Conservation (phyloP, 2,888 invertebrate species). For the Hecatera dysodea region DNA sequence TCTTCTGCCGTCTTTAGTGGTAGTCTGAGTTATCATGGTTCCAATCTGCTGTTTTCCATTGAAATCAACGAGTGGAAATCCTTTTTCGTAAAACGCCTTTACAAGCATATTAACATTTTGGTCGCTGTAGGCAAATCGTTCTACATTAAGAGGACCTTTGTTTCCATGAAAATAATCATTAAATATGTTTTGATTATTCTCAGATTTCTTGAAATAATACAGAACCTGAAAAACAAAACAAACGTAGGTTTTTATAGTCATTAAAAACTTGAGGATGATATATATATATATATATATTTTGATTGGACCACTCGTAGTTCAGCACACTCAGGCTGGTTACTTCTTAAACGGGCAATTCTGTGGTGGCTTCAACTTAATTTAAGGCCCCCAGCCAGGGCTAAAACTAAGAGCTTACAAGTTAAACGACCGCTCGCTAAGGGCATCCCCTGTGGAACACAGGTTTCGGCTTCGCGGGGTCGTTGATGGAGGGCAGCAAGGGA, state of each 20-base stretch:
- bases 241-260: not conserved
- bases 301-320: no score
- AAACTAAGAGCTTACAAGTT: no score
- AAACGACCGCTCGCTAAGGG: no score
- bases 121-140: slow-evolving; percentile 91
- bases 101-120: slow-evolving; percentile 88
- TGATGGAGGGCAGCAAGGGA: no score
- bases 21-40: slow-evolving; percentile 91
- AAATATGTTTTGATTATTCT: slow-evolving; percentile 90
- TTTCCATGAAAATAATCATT: slow-evolving; percentile 90
- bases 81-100: slow-evolving; percentile 91
- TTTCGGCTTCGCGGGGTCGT: no score
- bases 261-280: not conserved
- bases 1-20: slow-evolving; percentile 90
- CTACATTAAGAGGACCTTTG: slow-evolving; percentile 91
- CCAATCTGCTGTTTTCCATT: slow-evolving; percentile 91
- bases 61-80: slow-evolving; percentile 90
- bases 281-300: not conserved
- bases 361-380: no score
- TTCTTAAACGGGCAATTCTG: no score
- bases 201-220: slow-evolving; percentile 93
- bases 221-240: slow-evolving; percentile 85
- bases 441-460: no score
- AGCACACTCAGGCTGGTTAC: no score
- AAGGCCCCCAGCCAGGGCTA: no score